Base-by-base conservation (phyloP, 53 echinoderm and acorn worm genomes). In the Zoroaster sp. region DNA sequence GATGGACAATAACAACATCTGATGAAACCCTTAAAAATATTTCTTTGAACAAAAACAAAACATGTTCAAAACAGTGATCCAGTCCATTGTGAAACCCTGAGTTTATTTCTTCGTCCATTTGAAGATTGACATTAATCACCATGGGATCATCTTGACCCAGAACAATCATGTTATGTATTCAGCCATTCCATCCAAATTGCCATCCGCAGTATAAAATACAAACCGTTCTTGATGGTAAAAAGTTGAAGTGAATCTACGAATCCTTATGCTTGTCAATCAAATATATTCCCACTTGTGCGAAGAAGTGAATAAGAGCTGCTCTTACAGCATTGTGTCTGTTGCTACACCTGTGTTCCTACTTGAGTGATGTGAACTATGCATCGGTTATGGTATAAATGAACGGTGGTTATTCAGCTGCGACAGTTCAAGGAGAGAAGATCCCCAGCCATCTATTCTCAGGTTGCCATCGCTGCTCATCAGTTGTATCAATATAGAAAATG, bases 111-210 rank as follows among this genome's bases (percentile, higher is more conserved):
- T 5, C 25, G n/a, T 8, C 55, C n/a, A 21, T 55, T 15, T 78
- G 38, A 8, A 17, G 63, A 78, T 23, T 37, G 38, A 35, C 5
- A 45, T 20, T 55, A 59, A 59, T 78, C 63, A 31, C 23, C 54
- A 54, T 23, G 78, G 78, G 59, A 55, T 55, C 23, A 68, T 68
- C 71, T 83, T 83, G 83, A 83, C 83, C 83, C 66, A 83, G 69
- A 83, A 83, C 35, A 70, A 69, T 70, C 71, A 46, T 35, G 83
- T 83, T 69, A 46, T 30, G 21, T 9, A 69, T n/a, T 42, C 46
- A 40, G 35, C 20, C 32, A 45, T 33, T 68, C 42, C 1, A 31
- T 15, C 17, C 32, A 41, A 14, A 20, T 66, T 41, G 66, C n/a
- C 66, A 35, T 67, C 43, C 40, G 66, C 25, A 32, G 0, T 35